Conservation (phyloP, 2,888 invertebrate genomes). For the Lepetodrilus schrolli region DNA sequence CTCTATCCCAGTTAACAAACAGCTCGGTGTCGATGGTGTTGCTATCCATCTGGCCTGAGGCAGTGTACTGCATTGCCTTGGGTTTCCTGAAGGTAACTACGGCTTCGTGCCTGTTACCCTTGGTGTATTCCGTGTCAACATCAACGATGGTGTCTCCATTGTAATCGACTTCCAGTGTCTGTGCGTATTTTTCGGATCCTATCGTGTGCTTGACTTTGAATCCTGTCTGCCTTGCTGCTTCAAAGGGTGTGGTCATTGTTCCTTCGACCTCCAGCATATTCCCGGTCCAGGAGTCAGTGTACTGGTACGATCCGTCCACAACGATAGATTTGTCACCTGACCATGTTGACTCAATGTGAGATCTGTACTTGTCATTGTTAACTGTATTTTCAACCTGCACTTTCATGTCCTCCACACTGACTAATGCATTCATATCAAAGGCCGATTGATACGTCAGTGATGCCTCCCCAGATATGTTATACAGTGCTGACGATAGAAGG, state of each 20-base stretch:
- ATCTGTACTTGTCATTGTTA: background rate
- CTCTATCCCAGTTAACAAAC: constrained; percentile 66
- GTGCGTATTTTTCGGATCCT: background rate
- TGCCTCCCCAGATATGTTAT: constrained; percentile 31
- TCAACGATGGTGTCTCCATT: constrained; percentile 37
- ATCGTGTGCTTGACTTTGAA: background rate
- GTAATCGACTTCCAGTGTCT: constrained; percentile 33
- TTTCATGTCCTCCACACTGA: constrained; percentile 10
- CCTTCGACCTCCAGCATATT: background rate
- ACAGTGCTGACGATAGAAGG: constrained; percentile 35
- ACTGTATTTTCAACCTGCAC: constrained; percentile 28
- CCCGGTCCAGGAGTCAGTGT: background rate
- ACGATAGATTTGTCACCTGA: background rate
- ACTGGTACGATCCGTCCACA: constrained; percentile 3
- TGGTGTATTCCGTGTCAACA: constrained; percentile 34
- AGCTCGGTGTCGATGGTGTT: constrained; percentile 50
- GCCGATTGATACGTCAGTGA: constrained; percentile 31
- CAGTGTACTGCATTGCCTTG: constrained; percentile 51
- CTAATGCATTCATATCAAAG: constrained; percentile 27
- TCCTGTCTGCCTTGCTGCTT: background rate
- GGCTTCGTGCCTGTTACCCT: constrained; percentile 30
- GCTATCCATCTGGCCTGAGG: constrained; percentile 43
- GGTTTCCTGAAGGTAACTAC: constrained; percentile 50
- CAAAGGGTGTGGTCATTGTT: constrained; percentile 1
- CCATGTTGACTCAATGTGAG: constrained; percentile 12